Base-by-base conservation (phyloP, 2,797 vertebrate genomes). In the Phylloscopus collybita region DNA sequence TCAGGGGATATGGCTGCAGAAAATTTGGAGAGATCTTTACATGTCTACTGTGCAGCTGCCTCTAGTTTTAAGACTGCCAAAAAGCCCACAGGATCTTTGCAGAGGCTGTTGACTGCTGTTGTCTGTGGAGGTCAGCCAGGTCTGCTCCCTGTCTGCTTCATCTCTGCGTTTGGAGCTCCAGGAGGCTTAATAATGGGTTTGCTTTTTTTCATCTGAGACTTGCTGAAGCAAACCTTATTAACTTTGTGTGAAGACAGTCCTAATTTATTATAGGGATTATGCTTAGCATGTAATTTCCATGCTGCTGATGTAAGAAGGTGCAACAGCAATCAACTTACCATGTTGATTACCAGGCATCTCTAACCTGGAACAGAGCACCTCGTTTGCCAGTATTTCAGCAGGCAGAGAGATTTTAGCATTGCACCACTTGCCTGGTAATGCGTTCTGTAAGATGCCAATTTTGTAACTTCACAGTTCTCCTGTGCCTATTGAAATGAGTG, bases 241-340 rank as follows among this genome's bases (percentile, higher is more conserved):
- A 90, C 86, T 88, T 83, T 73, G 66, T 65, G 76, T 90, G 90
- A 89, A 93, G 79, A 90, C 86, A 94, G 66, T 73, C 53, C 45
- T 93, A 69, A 82, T 74, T 96, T 86, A 87, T 95, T 96, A 70
- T 85, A 25, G 51, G 79, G 79, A 93, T 97, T 95, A 88, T 91
- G 70, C 80, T 93, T 89, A 88, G 76, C 60, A 61, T 91, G 79
- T 94, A 75, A 95, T 95, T 95, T 96, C 54, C 67, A 88, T 93
- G 66, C 70, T 93, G 90, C 71, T 80, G 30, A 54, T 90, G 30
- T 90, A 86, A 91, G 88, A 93, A 88, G 65, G 50, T 94, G 78
- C 66, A 85, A 51, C 60, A 72, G 70, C 53, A 44, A 14, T 93
- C 45, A 9, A n/a, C 13, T 92, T 84, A 45, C 3, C 56, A 14